A percentile compares a stretch with the other conserved stretches of the same genome.
Evolutionary conservation across 2,888 invertebrate genomes (phyloP).

Genomic region (Chrysopilus asiliformis): DNA sequence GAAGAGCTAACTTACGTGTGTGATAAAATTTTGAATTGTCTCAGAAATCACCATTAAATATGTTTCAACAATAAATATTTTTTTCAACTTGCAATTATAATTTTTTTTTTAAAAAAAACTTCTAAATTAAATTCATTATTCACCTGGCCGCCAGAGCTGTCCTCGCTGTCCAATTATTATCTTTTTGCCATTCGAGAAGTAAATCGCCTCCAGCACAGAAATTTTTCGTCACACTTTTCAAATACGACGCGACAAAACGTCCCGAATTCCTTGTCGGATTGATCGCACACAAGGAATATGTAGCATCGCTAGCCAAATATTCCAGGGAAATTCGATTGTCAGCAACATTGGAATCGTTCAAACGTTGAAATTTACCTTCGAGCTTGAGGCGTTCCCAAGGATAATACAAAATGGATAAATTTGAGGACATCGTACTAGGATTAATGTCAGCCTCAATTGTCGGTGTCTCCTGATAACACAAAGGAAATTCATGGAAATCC

Average conservation of each 20-base stretch:
- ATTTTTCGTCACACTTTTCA: conserved; percentile 27
- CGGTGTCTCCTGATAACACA: conserved; percentile 25
- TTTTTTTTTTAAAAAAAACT: neutral
- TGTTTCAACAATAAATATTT: too few relatives aligned
- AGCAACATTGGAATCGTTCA: conserved; percentile 13
- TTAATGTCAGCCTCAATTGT: conserved; percentile 31
- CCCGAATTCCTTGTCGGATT: conserved; percentile 25
- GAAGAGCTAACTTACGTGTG: too few relatives aligned
- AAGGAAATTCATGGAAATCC: neutral
- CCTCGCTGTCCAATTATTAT: conserved; percentile 19
- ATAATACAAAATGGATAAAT: conserved; percentile 28
- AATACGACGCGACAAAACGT: conserved; percentile 26
- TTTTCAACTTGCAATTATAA: too few relatives aligned
- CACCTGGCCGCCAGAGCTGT: conserved; percentile 25
- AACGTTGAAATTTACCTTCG: conserved; percentile 25
- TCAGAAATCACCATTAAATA: too few relatives aligned
- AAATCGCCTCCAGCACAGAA: conserved; percentile 29
- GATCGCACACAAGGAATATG: conserved; percentile 26
- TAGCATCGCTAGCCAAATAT: conserved; percentile 22
- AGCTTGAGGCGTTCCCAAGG: conserved; percentile 19
- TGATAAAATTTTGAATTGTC: too few relatives aligned
- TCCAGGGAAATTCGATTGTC: conserved; percentile 26
- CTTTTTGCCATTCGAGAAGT: conserved; percentile 28
- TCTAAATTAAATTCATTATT: conserved; percentile 1
- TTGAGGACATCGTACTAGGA: conserved; percentile 30